Evolutionary conservation across 2,113 vertebrate genomes (phyloP).

Genomic region (Phalacrocorax carbo): DNA sequence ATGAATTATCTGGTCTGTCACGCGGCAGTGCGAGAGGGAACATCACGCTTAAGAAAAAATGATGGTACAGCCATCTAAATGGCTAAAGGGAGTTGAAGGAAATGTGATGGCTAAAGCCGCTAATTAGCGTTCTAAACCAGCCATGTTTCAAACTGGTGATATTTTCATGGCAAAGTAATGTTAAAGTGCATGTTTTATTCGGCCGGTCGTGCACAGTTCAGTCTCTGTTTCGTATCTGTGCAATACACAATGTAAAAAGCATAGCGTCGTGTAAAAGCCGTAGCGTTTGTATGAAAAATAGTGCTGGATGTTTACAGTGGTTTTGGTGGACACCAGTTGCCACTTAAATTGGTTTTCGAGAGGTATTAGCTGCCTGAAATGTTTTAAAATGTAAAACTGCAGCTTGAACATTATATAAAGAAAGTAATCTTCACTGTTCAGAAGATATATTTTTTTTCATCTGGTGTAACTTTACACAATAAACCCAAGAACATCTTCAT

Average conservation of each 20-base stretch:
- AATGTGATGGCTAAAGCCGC: not conserved
- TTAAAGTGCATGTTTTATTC: not conserved
- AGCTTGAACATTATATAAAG: not conserved
- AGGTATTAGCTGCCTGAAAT: not conserved
- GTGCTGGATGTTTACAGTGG: not conserved
- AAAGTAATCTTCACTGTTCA: accelerated
- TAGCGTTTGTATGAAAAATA: not conserved
- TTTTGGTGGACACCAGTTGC: not conserved
- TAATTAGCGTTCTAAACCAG: not conserved
- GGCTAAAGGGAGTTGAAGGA: not conserved
- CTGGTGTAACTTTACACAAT: not conserved
- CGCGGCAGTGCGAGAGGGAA: not conserved
- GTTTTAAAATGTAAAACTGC: not conserved
- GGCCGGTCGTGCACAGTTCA: not conserved
- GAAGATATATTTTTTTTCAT: not conserved
- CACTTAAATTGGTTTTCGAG: not conserved
- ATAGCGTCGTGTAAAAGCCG: not conserved
- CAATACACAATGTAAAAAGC: not conserved
- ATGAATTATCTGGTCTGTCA: not conserved
- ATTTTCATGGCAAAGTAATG: not conserved
- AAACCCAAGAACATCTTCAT: not conserved
- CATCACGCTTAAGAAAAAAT: not conserved
- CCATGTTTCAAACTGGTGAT: not conserved
- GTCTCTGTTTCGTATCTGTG: not conserved
- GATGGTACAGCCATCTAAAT: not conserved